These are phyloP conservation scores for Coracias cyanogaster DNA, from an alignment of 2,797 vertebrate genomes.

Conservation along the genomic window DNA sequence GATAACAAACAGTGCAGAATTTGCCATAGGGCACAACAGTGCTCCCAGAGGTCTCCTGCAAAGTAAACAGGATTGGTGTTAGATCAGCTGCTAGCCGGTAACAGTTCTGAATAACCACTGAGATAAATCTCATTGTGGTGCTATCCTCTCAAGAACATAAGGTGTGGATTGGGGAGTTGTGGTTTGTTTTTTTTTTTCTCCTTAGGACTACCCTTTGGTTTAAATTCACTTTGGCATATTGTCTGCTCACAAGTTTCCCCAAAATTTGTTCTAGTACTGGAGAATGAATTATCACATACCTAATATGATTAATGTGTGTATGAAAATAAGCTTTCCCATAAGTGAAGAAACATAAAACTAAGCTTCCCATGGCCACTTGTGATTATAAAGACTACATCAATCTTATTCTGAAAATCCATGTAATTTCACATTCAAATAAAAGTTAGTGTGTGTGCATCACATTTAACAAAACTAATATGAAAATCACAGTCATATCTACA, in stretches of 20 bases:
- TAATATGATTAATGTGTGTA: constrained; percentile 34
- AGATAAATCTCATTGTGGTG: background rate
- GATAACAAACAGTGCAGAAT: background rate
- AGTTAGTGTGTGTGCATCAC: background rate
- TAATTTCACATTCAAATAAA: constrained; percentile 44
- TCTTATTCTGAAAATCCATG: constrained; percentile 22
- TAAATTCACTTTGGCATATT: background rate
- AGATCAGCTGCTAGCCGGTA: background rate
- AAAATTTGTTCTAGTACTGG: background rate
- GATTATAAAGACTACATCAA: constrained; percentile 17
- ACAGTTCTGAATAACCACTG: background rate
- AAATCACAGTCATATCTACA: constrained; percentile 1
- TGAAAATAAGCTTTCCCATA: constrained; percentile 47
- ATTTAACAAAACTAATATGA: constrained; percentile 28
- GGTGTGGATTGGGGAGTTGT: background rate
- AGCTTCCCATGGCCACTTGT: background rate
- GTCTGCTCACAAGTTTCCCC: background rate
- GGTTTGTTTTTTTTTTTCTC: background rate
- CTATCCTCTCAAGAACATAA: background rate
- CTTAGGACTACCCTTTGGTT: background rate
- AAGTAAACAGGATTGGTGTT: background rate
- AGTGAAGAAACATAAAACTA: constrained; percentile 40
- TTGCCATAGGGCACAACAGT: background rate
- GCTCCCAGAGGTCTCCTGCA: background rate
- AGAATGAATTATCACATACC: constrained; percentile 4